A percentile compares a stretch with the other conserved stretches of the same genome.
These are phyloP conservation scores for Leptobrachium leishanense DNA, from an alignment of 2,113 vertebrate species.

Conservation along the genomic window DNA sequence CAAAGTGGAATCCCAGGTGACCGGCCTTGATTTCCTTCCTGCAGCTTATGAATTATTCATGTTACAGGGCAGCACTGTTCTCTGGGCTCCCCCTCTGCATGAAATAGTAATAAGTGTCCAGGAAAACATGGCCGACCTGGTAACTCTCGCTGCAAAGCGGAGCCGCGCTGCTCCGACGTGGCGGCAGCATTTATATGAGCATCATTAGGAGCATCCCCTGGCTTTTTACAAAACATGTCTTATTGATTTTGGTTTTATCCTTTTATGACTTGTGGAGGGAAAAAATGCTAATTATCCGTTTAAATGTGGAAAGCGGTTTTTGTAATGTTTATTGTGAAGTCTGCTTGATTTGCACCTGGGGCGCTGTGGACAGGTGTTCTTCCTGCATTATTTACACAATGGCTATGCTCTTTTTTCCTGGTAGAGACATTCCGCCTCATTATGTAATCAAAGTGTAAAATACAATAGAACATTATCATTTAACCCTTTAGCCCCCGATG, in stretches of 20 bases:
- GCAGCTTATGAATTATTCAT: no score
- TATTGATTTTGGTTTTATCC: background rate
- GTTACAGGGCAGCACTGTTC: no score
- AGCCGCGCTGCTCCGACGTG: background rate
- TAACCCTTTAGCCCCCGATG: background rate
- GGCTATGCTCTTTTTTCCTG: background rate
- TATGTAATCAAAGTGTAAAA: background rate
- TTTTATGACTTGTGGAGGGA: conserved; percentile 1
- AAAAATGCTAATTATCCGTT: conserved; percentile 37
- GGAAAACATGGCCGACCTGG: no score
- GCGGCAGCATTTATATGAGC: background rate
- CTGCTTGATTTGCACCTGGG: conserved; percentile 21
- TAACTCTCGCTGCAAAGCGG: no score
- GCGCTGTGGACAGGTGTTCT: conserved; percentile 26
- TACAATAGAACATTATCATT: background rate
- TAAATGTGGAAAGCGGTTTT: conserved; percentile 1
- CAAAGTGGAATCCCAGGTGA: no score
- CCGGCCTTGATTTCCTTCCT: no score
- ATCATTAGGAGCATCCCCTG: background rate
- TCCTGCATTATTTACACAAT: conserved; percentile 14
- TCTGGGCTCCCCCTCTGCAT: no score
- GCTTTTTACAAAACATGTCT: background rate
- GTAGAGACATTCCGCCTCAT: background rate
- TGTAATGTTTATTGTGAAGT: conserved; percentile 18
- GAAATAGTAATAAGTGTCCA: no score